Conservation (phyloP, 2,797 vertebrate species). For the Gymnopithys bicolor region DNA sequence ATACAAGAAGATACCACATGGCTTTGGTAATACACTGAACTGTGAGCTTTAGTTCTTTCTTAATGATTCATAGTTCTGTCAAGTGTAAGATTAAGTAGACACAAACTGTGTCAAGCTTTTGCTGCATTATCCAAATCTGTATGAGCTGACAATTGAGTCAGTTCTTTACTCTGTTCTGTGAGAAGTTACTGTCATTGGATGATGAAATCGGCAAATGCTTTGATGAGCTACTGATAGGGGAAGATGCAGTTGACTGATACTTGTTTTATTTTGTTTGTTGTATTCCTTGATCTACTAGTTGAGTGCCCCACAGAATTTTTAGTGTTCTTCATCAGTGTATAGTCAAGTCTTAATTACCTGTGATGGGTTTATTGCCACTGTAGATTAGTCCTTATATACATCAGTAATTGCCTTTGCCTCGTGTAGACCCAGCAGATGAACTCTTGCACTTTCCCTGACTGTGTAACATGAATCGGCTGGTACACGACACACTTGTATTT, state of each 20-base stretch:
- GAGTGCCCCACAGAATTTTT: neutral
- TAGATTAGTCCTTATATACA: neutral
- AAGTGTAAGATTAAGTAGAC: neutral
- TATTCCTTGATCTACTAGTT: neutral
- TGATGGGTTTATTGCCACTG: neutral
- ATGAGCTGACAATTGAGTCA: neutral
- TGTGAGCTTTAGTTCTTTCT: neutral
- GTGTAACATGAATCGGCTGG: fast-evolving
- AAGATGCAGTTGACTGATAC: neutral
- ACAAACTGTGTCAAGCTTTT: neutral
- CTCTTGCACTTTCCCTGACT: neutral
- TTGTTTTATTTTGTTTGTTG: neutral
- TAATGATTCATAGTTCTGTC: neutral
- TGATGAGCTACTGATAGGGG: neutral
- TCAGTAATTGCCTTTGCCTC: neutral
- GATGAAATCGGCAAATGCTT: neutral
- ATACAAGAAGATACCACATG: neutral
- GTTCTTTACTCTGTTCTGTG: neutral
- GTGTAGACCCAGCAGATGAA: neutral
- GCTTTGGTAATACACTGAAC: neutral
- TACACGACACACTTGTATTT: neutral
- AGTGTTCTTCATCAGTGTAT: neutral
- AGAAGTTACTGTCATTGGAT: neutral
- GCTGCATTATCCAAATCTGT: neutral
- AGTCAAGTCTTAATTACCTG: neutral